A percentile compares a stretch with the other conserved stretches of the same genome.
These are phyloP conservation scores for Camelus bactrianus DNA, from an alignment of 2,113 vertebrate species.

Conservation along the genomic window DNA sequence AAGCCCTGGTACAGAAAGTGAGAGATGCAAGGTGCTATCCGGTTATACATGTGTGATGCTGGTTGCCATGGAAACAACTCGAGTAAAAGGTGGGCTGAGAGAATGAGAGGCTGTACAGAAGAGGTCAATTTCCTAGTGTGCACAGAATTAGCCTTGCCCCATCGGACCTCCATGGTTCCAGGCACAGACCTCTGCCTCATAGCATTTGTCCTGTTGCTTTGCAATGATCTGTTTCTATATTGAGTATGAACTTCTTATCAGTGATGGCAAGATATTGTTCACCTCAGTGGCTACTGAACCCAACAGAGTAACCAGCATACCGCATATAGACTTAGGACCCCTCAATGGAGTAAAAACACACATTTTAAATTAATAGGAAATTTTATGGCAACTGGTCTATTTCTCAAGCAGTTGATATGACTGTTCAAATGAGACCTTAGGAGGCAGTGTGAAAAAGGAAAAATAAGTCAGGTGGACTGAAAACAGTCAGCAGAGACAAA, in stretches of 20 bases:
- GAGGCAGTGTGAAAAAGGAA: background rate
- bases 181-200: background rate
- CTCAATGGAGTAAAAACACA: background rate
- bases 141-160: background rate
- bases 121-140: background rate
- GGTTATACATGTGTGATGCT: background rate
- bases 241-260: background rate
- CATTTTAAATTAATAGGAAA: conserved; percentile 12
- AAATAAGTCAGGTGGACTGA: background rate
- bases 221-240: background rate
- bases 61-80: background rate
- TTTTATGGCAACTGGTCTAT: background rate
- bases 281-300: background rate
- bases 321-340: background rate
- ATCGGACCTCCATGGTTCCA: background rate
- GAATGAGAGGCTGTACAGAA: background rate
- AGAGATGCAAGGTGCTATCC: background rate
- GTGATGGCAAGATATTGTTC: background rate
- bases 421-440: background rate
- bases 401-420: background rate
- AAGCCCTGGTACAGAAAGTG: background rate
- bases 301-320: background rate
- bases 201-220: background rate
- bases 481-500: background rate
- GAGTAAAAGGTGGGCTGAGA: background rate